Percentiles rank a stretch among this genome's conserved stretches.
phyloP scores from a whole-genome alignment of 2,113 vertebrate species.

The Channa argus region DNA sequence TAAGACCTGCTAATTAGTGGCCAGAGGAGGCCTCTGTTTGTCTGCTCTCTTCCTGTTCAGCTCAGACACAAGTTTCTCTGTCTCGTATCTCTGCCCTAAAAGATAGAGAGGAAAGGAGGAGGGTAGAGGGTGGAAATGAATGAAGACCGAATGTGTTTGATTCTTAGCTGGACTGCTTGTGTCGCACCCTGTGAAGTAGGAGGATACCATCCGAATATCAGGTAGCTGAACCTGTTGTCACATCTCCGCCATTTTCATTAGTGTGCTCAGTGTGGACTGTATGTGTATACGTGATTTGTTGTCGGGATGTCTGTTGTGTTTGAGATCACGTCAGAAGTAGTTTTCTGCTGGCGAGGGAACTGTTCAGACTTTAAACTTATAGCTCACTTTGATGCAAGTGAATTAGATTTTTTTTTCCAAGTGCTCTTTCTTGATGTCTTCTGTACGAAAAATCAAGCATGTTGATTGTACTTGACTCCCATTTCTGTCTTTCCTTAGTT shows the following conservation, averaged over 20 bases:
- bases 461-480: conserved; percentile 10
- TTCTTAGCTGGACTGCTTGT: conserved; percentile 48
- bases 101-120: conserved; percentile 51
- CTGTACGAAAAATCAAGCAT: background rate
- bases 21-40: conserved; percentile 79
- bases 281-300: no score
- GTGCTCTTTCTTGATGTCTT: background rate
- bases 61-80: conserved; percentile 81
- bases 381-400: background rate
- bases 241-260: background rate
- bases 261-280: no score
- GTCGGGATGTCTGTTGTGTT: background rate
- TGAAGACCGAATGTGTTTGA: conserved; percentile 57
- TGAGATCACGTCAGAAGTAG: conserved; percentile 1
- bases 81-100: conserved; percentile 75
- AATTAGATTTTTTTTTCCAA: background rate
- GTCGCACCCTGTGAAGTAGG: background rate
- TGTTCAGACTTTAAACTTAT: conserved; percentile 2
- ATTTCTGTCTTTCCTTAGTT: conserved; percentile 40
- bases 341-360: background rate
- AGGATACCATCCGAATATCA: conserved; percentile 27
- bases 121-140: conserved; percentile 40
- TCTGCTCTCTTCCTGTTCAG: conserved; percentile 80
- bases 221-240: conserved; percentile 51
- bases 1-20: conserved; percentile 82